Evolutionary conservation across 2,888 invertebrate genomes (phyloP), one percentile per base, ranked within the genome.

Genomic region (Camponotus fellah): DNA sequence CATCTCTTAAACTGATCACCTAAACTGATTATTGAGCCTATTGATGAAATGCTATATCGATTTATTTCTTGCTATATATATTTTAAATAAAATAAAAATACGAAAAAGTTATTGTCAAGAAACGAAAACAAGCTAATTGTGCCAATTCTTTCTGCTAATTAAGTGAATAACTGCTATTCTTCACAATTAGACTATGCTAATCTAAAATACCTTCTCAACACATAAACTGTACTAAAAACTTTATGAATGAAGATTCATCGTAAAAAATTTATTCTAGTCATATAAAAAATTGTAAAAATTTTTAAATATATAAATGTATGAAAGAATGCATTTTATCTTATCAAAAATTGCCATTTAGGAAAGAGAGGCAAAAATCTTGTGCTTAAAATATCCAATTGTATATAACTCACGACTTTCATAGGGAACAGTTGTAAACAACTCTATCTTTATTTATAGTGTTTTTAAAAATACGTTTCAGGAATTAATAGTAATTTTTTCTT

Each of bases 171-270:
- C 76, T 56, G 32, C 46, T 12, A 75, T 65, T 85, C 65, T 81
- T 76, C 53, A 64, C 46, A 77, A 68, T 37, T 77, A 83, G 53
- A 69, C 65, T 49, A 62, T 75, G 81, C 40, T 86, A 84, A 84
- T 84, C 82, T 37, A 64, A 62, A 72, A 49, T 49, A 8, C 17
- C 17, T 56, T 3, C 34, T 5, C 46, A 14, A 3, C 37, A 21
- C 37, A 37, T 64, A 6, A 0, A 34, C 8, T 40, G 21, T 49
- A 21, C 17, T 64, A 37, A 75, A 75, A 75, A 75, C 8, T 46
- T 32, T 49, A 58, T 12, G 5, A 46, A 46, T 4, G 0, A 34
- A 43, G 32, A 62, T 43, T 40, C 1, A 58, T 2, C 32, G 10
- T 60, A 74, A 74, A 26, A 26, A 26, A 60, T 43, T 32, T 32